Evolutionary conservation across 1,140 invertebrate genomes (phyloP).

Genomic region (Camponotus floridanus): DNA sequence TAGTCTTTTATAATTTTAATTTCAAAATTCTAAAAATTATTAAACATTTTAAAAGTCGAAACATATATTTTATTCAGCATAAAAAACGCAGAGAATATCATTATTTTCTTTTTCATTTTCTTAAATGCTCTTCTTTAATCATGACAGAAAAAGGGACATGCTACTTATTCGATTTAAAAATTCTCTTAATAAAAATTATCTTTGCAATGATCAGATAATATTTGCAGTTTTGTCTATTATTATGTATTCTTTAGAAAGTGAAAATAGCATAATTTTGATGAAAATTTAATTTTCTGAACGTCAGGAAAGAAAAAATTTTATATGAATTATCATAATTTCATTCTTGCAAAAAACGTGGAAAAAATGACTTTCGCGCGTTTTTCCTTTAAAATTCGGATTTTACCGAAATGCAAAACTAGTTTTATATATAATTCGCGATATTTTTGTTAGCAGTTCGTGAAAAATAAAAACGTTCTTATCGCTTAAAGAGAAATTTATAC

Average conservation of each 20-base stretch:
- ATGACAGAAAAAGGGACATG: constrained; percentile 21
- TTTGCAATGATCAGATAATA: constrained; percentile 30
- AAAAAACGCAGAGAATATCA: no score
- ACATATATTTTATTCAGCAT: no score
- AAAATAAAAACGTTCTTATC: constrained; percentile 13
- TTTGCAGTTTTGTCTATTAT: constrained; percentile 63
- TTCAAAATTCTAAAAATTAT: no score
- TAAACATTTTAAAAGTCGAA: no score
- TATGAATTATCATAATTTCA: background rate
- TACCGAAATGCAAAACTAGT: constrained; percentile 1
- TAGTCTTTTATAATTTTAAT: no score
- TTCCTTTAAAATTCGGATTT: background rate
- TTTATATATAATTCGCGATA: background rate
- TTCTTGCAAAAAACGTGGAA: background rate
- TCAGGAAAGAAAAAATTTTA: constrained; percentile 2
- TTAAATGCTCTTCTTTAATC: constrained; percentile 17
- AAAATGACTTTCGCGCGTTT: background rate
- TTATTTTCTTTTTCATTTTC: no score
- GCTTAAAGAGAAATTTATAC: background rate
- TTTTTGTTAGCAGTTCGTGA: constrained; percentile 49
- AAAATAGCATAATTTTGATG: background rate
- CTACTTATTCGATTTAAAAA: constrained; percentile 14
- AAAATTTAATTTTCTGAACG: background rate
- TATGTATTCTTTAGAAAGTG: constrained; percentile 18
- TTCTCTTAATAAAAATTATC: constrained; percentile 1